Conservation (phyloP, 64 coral and sea anemone genomes). For the Dendrophyllia cribrosa region DNA sequence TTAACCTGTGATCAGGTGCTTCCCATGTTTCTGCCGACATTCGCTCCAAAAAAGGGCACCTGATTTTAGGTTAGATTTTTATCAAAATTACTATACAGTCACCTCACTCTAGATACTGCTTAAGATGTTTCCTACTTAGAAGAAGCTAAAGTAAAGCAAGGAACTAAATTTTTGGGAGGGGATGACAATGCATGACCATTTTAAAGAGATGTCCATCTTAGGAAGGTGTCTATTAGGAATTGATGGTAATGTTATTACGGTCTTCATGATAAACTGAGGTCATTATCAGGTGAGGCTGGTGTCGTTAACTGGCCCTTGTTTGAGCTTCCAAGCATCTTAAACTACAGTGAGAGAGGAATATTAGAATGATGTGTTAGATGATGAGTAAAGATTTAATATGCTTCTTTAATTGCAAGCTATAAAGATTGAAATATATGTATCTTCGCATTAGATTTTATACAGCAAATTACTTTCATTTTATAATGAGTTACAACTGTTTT, state of each 20-base stretch:
- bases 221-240: neutral
- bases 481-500: neutral
- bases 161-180: too few species aligned
- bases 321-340: conserved; percentile 83
- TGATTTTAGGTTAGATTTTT: too few species aligned
- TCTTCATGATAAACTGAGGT: conserved; percentile 25
- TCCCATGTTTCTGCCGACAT: too few species aligned
- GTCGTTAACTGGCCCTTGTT: conserved; percentile 47
- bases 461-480: neutral
- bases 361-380: conserved; percentile 36
- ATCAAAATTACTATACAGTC: too few species aligned
- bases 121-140: too few species aligned
- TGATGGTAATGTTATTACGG: neutral
- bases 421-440: too few species aligned
- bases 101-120: too few species aligned
- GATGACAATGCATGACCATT: neutral
- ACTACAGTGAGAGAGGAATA: conserved; percentile 55
- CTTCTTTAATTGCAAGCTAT: too few species aligned
- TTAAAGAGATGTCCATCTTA: neutral
- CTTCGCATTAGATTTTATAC: neutral
- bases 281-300: conserved; percentile 60
- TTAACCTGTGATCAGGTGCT: too few species aligned
- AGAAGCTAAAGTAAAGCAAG: too few species aligned
- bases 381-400: neutral
- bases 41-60: too few species aligned